Evolutionary conservation across 2,888 invertebrate species (phyloP), one percentile per base, ranked within the genome.

Genomic region (Lissocephala sabroskyi): DNA sequence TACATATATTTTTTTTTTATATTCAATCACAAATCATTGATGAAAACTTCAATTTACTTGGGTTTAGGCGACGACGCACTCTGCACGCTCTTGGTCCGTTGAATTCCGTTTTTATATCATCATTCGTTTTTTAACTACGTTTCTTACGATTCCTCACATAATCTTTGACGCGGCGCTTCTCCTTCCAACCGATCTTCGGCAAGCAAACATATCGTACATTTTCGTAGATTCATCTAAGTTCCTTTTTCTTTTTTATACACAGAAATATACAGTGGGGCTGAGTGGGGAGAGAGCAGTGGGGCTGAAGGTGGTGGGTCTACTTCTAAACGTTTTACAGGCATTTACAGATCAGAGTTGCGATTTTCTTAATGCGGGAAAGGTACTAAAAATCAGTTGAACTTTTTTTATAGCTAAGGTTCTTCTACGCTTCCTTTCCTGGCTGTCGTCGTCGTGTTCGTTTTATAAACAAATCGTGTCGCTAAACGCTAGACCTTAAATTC

Each of bases 21-120:
- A 45, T 62, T 65, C 59, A 82, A 82, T 82, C 81, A 81, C 81
- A 81, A 81, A 79, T 79, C 80, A 81, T 81, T 81, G 81, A 81
- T 82, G 78, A 79, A 81, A 82, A 81, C 75, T 62, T 63, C 60
- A 56, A 58, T 62, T 62, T 62, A 61, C 50, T 68, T 65, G 66
- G 77, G 57, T 77, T 79, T 71, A 74, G 79, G 82, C 81, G 81
- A 77, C 68, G 77, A 74, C 71, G 74, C n/a, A n/a, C 81, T 82
- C 81, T 80, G 70, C 75, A 75, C 78, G 71, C 73, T 68, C 76
- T 79, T 79, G 79, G 80, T 79, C 78, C 80, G 79, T 77, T 79
- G 62, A 79, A 75, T 79, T 77, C 67, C 70, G 61, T 74, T 64
- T 62, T 71, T 77, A 70, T 65, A 51, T 66, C 54, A 62, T 65